Base-by-base conservation (phyloP, 2,888 invertebrate species). In the Thyatira batis region DNA sequence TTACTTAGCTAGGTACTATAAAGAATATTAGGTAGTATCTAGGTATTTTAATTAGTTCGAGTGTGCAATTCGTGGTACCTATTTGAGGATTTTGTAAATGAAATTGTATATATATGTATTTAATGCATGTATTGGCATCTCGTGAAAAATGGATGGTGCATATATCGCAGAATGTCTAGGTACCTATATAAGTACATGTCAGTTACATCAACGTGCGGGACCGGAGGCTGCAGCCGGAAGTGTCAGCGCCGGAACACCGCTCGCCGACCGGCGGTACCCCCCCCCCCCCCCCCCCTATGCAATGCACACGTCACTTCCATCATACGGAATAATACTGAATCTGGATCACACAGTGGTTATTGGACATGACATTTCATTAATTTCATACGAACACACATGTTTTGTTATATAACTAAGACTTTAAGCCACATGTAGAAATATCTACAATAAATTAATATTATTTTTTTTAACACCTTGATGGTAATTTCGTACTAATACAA, bases 141-240 rank as follows among this genome's bases (percentile, higher is more conserved):
- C n/a, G n/a, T n/a, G n/a, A n/a, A n/a, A 33, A 33, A 33, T 33
- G 13, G 30, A 33, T 39, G 43, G n/a, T 45, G 28, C 57, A 54
- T n/a, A 52, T 54, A 58, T 39, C 56, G 55, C 52, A 53, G 53
- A 52, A 51, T 52, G 55, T 52, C n/a, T n/a, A n/a, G n/a, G 54
- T 52, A n/a, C 30, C 11, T 33, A 1, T n/a, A n/a, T n/a, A n/a
- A n/a, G 51, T 51, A 54, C 46, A 55, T 56, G 53, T 65, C 61
- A 57, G 61, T 58, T 61, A 58, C 69, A 75, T 73, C 73, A 71
- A 66, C 60, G 61, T 61, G 59, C 61, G 60, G 57, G 56, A 62
- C 70, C 81, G 82, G 85, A 82, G 67, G 75, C 73, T 69, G 61
- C 57, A 76, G 75, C 79, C 85, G 89, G 88, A 88, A 73, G 75